A percentile compares a stretch with the other conserved stretches of the same genome.
Evolutionary conservation across 2,888 invertebrate species (phyloP).

Genomic region (Pyrochroa serraticornis): DNA sequence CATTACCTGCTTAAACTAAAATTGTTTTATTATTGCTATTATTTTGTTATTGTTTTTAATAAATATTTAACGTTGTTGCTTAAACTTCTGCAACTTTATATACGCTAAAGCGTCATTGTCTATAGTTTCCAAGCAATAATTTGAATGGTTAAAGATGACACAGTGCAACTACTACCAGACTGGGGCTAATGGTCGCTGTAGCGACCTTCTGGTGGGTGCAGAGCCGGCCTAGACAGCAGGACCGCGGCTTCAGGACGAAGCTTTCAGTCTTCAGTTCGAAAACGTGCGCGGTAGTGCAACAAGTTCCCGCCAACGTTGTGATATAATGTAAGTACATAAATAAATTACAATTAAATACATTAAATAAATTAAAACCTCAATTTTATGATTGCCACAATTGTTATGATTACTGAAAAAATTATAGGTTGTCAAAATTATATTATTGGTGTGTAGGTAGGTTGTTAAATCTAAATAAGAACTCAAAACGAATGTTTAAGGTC

Average conservation of each 20-base stretch:
- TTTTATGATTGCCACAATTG: no score
- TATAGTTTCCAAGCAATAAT: no score
- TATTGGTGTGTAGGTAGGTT: no score
- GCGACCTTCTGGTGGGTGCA: slow-evolving; percentile 36
- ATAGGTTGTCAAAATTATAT: no score
- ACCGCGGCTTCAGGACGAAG: slow-evolving; percentile 8
- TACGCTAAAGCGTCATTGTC: neutral
- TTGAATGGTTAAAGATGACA: slow-evolving; percentile 9
- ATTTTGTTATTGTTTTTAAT: slow-evolving; percentile 8
- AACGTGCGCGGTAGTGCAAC: slow-evolving; percentile 17
- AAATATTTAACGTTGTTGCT: neutral
- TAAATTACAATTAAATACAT: no score
- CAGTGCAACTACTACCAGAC: slow-evolving; percentile 3
- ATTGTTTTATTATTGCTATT: neutral
- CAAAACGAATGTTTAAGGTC: no score
- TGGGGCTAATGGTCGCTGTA: slow-evolving; percentile 33
- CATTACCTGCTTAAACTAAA: neutral
- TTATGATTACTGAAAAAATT: no score
- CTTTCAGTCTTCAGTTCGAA: slow-evolving; percentile 22
- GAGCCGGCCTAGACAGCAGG: slow-evolving; percentile 36
- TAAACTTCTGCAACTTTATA: no score
- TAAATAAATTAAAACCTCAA: no score
- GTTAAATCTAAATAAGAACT: no score
- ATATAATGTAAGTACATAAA: no score
- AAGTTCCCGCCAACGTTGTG: slow-evolving; percentile 1